phyloP scores from a whole-genome alignment of 2,113 vertebrate genomes.

The Falcunculus frontatus region DNA sequence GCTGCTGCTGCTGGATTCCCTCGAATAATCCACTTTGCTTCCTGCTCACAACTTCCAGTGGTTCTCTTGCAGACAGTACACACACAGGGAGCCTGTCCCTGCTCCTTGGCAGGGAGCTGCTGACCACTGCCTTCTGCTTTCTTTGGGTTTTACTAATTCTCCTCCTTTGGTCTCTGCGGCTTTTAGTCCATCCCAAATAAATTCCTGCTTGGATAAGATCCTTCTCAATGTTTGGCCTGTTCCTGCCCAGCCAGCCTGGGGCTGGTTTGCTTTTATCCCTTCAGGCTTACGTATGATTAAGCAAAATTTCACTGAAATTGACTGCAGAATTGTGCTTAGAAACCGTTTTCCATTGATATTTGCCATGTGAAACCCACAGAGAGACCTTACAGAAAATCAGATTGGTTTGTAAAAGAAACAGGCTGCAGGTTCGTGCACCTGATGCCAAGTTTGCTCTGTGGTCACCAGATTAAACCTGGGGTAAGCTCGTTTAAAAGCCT shows the following conservation, averaged over 20 bases:
- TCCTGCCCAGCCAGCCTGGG: background rate
- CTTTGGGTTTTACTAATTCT: background rate
- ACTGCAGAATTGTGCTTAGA: background rate
- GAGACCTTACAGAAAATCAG: background rate
- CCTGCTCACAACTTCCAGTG: background rate
- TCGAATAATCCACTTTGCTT: background rate
- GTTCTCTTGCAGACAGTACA: background rate
- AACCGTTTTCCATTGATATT: background rate
- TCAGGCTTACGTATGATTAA: background rate
- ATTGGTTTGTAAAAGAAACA: background rate
- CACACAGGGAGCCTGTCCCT: background rate
- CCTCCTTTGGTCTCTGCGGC: background rate
- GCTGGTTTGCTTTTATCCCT: background rate
- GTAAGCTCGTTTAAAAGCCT: background rate
- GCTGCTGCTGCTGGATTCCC: background rate
- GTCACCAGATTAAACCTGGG: background rate
- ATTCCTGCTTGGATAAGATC: background rate
- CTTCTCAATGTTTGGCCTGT: background rate
- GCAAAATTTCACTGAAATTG: background rate
- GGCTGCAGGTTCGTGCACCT: background rate
- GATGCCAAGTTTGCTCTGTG: background rate
- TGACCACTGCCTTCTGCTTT: background rate
- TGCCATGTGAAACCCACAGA: background rate
- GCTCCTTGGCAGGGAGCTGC: background rate
- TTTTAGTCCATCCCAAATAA: background rate